Evolutionary conservation across 2,888 invertebrate genomes (phyloP).

Genomic region (Xylota segnis): DNA sequence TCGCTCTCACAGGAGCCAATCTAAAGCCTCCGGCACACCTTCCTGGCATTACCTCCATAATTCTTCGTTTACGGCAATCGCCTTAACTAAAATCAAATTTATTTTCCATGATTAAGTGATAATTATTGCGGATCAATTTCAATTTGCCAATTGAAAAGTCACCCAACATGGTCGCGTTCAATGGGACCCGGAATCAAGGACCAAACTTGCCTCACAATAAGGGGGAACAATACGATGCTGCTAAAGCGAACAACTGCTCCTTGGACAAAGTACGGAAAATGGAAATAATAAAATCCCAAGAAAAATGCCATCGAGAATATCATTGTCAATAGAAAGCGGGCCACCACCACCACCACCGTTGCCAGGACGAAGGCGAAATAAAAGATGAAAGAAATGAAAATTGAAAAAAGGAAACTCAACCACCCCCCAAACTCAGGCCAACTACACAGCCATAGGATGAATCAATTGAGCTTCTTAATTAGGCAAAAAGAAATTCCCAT

Average conservation of each 20-base stretch:
- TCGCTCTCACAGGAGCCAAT: neutral
- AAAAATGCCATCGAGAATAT: constrained; percentile 21
- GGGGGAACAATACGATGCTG: neutral
- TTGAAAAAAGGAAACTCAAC: constrained; percentile 15
- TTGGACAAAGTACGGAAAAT: constrained; percentile 28
- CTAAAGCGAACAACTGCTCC: constrained; percentile 10
- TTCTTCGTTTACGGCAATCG: constrained; percentile 32
- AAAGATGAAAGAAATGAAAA: constrained; percentile 11
- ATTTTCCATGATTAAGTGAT: constrained; percentile 65
- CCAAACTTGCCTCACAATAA: constrained; percentile 13
- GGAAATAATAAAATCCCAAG: constrained; percentile 29
- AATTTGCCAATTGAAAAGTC: constrained; percentile 65
- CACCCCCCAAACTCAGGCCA: constrained; percentile 1
- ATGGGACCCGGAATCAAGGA: constrained; percentile 24
- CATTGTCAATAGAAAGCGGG: constrained; percentile 2
- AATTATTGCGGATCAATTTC: constrained; percentile 70
- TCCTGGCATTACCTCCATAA: constrained; percentile 5
- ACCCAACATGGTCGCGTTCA: constrained; percentile 14
- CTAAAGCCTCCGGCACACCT: neutral
- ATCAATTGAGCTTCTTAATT: constrained; percentile 70
- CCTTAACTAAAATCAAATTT: constrained; percentile 52
- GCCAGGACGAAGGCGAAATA: neutral
- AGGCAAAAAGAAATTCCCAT: constrained; percentile 62
- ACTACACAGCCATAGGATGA: constrained; percentile 5
- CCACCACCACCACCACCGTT: too few relatives aligned